phyloP scores from a whole-genome alignment of 2,113 vertebrate genomes.

The Athene cunicularia region DNA sequence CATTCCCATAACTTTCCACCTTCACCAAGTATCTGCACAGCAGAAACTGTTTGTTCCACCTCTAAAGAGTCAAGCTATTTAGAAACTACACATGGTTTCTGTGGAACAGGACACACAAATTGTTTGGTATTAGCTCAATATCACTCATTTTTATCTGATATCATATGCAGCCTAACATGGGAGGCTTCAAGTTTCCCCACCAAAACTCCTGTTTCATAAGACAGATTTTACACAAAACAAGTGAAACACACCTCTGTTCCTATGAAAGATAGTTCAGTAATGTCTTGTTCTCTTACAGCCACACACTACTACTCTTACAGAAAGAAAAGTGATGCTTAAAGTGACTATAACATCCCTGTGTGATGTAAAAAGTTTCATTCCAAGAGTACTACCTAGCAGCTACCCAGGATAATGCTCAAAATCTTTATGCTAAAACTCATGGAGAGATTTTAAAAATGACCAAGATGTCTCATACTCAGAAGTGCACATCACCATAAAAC shows the following conservation, averaged over 20 bases:
- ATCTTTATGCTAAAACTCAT: neutral
- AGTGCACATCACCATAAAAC: neutral
- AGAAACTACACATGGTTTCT: neutral
- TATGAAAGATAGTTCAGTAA: neutral
- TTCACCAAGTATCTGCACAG: neutral
- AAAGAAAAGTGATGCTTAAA: neutral
- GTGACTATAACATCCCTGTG: neutral
- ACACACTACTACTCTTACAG: neutral
- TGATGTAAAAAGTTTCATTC: neutral
- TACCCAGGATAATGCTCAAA: neutral
- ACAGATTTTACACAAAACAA: neutral
- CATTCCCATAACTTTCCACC: neutral
- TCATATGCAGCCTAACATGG: neutral
- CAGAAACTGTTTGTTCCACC: neutral
- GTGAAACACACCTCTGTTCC: neutral
- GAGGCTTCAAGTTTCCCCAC: neutral
- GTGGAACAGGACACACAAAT: neutral
- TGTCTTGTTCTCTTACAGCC: neutral
- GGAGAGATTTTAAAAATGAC: neutral
- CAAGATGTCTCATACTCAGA: neutral
- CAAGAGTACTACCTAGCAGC: neutral
- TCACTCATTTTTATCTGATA: neutral
- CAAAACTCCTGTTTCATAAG: neutral
- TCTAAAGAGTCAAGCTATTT: neutral
- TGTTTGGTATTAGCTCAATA: neutral